These are phyloP conservation scores for Lutjanus erythropterus DNA, from an alignment of 2,113 vertebrate species.

Conservation along the genomic window DNA sequence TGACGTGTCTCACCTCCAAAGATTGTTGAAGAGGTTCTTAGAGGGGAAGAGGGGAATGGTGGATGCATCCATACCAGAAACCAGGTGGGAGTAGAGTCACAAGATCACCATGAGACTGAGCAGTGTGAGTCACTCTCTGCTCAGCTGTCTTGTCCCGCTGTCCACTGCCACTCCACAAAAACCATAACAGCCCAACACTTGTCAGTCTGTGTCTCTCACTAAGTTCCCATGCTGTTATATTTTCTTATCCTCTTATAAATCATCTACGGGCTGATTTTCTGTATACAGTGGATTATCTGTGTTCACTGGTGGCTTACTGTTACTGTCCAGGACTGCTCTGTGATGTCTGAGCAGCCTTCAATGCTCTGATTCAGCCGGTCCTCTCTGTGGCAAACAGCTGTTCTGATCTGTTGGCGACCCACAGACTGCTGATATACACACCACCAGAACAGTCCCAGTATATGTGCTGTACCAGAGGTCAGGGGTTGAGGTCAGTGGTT, in stretches of 20 bases:
- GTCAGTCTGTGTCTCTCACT: background rate
- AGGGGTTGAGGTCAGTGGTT: slow-evolving; percentile 5
- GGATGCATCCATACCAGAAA: background rate
- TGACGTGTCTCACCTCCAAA: background rate
- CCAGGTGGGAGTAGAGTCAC: slow-evolving; percentile 48
- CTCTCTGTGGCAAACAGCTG: background rate
- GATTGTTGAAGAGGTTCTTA: background rate
- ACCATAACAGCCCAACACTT: background rate
- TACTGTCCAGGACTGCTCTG: background rate
- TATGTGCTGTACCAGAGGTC: slow-evolving; percentile 23
- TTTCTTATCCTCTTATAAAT: slow-evolving; percentile 6
- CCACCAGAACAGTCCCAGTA: background rate
- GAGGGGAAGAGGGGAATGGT: background rate
- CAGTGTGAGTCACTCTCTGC: slow-evolving; percentile 12
- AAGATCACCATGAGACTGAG: slow-evolving; percentile 53
- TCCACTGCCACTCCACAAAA: background rate
- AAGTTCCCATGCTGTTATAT: background rate
- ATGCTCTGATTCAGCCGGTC: slow-evolving; percentile 15
- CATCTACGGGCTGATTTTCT: background rate
- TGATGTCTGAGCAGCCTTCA: background rate
- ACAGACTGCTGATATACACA: slow-evolving; percentile 6
- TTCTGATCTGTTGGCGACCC: slow-evolving; percentile 22
- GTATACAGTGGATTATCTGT: background rate
- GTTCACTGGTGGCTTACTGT: background rate
- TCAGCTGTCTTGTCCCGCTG: slow-evolving; percentile 17